phyloP scores from a whole-genome alignment of 2,888 invertebrate genomes.

The Campopleginae sp. region DNA sequence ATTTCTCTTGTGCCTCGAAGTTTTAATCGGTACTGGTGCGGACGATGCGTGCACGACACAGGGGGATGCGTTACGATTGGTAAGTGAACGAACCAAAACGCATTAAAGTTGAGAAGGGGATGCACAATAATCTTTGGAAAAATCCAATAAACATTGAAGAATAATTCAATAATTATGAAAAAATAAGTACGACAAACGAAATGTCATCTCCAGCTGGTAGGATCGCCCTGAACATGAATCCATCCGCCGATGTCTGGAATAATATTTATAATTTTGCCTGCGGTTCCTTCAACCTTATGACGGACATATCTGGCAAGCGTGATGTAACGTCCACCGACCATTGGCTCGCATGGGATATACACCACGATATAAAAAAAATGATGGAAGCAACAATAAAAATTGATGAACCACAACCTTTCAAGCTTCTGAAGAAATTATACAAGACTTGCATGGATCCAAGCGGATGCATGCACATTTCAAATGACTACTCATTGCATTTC shows the following conservation, averaged over 20 bases:
- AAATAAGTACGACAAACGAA: not conserved
- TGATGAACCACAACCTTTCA: not conserved
- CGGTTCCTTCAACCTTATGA: not conserved
- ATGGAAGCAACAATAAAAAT: not conserved
- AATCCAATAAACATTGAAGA: not conserved
- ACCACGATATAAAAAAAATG: not conserved
- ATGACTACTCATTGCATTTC: not conserved
- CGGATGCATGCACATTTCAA: not conserved
- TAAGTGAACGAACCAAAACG: not conserved
- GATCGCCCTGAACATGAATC: not conserved
- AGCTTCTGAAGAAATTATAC: slow-evolving; percentile 3
- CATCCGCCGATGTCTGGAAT: not conserved
- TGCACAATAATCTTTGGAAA: not conserved
- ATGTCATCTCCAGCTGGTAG: not conserved
- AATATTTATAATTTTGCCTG: slow-evolving; percentile 7
- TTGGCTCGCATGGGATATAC: not conserved
- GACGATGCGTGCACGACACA: not conserved
- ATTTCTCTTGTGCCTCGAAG: not conserved
- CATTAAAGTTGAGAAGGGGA: not conserved
- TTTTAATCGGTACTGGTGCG: not conserved
- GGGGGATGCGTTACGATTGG: not conserved
- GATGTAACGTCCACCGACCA: too few relatives aligned
- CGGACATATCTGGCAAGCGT: not conserved
- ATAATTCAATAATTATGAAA: not conserved
- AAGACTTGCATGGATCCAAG: slow-evolving; percentile 9